Evolutionary conservation across 2,888 invertebrate species (phyloP).

Genomic region (Drosophila nr. fundita): DNA sequence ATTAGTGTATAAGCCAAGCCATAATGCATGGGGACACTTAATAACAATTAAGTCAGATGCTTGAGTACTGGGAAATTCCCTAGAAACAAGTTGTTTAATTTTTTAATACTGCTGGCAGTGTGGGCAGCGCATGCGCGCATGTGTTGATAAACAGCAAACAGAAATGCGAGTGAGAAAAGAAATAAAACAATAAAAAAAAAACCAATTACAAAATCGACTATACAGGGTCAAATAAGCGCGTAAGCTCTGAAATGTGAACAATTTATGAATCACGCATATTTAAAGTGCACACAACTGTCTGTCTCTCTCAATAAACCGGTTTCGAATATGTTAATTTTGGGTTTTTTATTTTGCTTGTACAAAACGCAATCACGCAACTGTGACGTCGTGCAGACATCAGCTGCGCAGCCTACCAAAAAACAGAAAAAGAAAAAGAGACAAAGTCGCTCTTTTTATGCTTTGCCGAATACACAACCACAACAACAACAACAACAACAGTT

Average conservation of each 20-base stretch:
- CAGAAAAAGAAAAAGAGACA: conserved; percentile 8
- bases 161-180: conserved; percentile 18
- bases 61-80: conserved; percentile 51
- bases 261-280: conserved; percentile 67
- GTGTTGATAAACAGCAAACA: conserved; percentile 30
- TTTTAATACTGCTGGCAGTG: conserved; percentile 3
- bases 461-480: conserved; percentile 44
- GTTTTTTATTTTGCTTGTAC: conserved; percentile 50
- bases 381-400: conserved; percentile 60
- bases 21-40: conserved; percentile 29
- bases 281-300: conserved; percentile 20
- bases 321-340: conserved; percentile 65
- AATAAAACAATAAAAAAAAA: conserved; percentile 14
- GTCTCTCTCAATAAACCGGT: conserved; percentile 52
- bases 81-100: conserved; percentile 27
- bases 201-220: conserved; percentile 70
- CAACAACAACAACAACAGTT: conserved; percentile 10
- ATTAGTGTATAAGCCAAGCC: neutral
- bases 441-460: conserved; percentile 54
- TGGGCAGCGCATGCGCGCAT: conserved; percentile 53
- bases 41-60: conserved; percentile 31
- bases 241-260: conserved; percentile 55
- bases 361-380: conserved; percentile 60
- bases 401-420: conserved; percentile 38
- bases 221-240: conserved; percentile 71